These are phyloP conservation scores for Polylopha cassiicola DNA, from an alignment of 2,888 invertebrate genomes.

Conservation along the genomic window DNA sequence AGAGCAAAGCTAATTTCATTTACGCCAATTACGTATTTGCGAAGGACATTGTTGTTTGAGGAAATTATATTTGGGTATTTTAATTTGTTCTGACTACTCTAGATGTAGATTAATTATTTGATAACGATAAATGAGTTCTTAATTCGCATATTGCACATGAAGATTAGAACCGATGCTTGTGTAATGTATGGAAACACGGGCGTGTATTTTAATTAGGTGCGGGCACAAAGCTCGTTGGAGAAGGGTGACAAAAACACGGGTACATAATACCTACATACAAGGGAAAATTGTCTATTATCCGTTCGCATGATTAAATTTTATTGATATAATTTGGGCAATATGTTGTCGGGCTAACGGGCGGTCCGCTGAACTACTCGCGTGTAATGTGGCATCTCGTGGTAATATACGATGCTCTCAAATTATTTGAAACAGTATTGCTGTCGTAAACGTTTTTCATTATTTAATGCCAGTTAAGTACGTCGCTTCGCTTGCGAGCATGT, in stretches of 20 bases:
- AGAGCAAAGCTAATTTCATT: constrained; percentile 68
- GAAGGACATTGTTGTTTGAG: constrained; percentile 50
- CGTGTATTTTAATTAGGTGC: too few species aligned
- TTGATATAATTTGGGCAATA: constrained; percentile 18
- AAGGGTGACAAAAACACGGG: too few species aligned
- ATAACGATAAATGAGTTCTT: constrained; percentile 9
- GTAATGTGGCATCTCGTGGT: neutral
- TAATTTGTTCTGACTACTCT: constrained; percentile 27
- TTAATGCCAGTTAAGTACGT: too few species aligned
- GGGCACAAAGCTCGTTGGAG: too few species aligned
- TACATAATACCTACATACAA: too few species aligned
- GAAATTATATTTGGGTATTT: constrained; percentile 33
- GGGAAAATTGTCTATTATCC: constrained; percentile 1
- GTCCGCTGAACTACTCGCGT: constrained; percentile 6
- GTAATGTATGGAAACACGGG: too few species aligned
- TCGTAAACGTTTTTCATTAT: too few species aligned
- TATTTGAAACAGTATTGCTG: constrained; percentile 1
- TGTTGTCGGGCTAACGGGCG: constrained; percentile 10
- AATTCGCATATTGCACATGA: too few species aligned
- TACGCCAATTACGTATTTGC: constrained; percentile 65
- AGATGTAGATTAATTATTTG: constrained; percentile 24
- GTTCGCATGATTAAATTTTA: constrained; percentile 15
- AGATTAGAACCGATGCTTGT: too few species aligned
- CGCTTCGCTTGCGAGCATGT: too few species aligned
- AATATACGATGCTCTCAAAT: constrained; percentile 8